phyloP scores from a whole-genome alignment of 2,797 vertebrate genomes.

The Okamejei kenojei region DNA sequence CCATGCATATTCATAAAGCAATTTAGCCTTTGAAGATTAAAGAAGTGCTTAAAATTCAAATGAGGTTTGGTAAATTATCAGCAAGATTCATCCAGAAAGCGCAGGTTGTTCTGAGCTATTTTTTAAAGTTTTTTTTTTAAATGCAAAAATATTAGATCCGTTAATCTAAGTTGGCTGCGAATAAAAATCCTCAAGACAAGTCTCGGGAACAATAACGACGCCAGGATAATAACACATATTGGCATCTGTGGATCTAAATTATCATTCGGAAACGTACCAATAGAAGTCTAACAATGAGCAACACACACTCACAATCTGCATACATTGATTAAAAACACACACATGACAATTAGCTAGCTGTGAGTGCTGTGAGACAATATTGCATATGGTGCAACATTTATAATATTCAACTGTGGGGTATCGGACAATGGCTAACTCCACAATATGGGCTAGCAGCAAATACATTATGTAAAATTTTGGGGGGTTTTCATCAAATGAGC shows the following conservation, averaged over 20 bases:
- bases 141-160: slow-evolving; percentile 39
- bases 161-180: slow-evolving; percentile 33
- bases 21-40: slow-evolving; percentile 99
- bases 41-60: slow-evolving; percentile 99
- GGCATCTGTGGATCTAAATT: neutral
- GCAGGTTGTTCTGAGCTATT: slow-evolving; percentile 47
- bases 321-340: slow-evolving; percentile 47
- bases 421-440: slow-evolving; percentile 60
- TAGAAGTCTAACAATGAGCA: slow-evolving; percentile 3
- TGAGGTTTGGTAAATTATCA: slow-evolving; percentile 98
- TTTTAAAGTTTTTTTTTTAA: slow-evolving; percentile 29
- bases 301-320: neutral
- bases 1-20: slow-evolving; percentile 99
- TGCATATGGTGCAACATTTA: slow-evolving; percentile 58
- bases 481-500: neutral
- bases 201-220: slow-evolving; percentile 14
- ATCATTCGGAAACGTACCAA: neutral
- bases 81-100: slow-evolving; percentile 97
- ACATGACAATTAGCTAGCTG: slow-evolving; percentile 70
- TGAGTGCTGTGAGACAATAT: slow-evolving; percentile 61
- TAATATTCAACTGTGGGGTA: slow-evolving; percentile 55
- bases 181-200: neutral
- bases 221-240: neutral
- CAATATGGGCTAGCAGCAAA: slow-evolving; percentile 65
- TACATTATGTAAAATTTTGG: slow-evolving; percentile 59